These are phyloP conservation scores for Grammomys surdaster DNA, from an alignment of 2,113 vertebrate genomes.

Conservation along the genomic window DNA sequence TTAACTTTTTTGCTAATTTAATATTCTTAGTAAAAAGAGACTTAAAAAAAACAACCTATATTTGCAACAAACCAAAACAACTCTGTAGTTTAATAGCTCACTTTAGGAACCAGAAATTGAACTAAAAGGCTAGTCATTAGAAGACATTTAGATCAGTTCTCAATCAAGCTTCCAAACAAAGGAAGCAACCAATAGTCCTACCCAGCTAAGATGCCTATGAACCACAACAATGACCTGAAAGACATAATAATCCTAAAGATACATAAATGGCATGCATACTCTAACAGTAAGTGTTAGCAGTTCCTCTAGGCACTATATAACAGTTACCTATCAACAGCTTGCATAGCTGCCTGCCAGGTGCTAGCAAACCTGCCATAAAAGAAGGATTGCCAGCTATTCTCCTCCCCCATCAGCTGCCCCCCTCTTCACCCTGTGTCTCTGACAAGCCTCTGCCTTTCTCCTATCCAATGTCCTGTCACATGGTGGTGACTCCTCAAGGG, in stretches of 20 bases:
- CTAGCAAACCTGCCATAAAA: no score
- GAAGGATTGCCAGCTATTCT: no score
- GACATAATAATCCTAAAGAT: neutral
- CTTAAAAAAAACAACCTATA: neutral
- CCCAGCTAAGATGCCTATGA: neutral
- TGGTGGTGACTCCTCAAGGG: no score
- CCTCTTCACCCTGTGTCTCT: no score
- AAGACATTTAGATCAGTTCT: neutral
- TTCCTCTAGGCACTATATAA: no score
- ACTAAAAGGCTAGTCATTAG: neutral
- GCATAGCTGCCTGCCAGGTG: no score
- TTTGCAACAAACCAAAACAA: neutral
- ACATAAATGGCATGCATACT: neutral
- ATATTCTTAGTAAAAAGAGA: slow-evolving; percentile 55
- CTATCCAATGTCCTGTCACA: no score
- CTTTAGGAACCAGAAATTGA: neutral
- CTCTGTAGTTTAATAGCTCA: neutral
- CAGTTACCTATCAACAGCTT: no score
- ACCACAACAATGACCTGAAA: neutral
- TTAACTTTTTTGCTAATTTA: neutral
- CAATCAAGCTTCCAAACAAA: neutral
- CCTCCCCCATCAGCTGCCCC: no score
- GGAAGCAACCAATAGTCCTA: neutral
- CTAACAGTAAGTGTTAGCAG: neutral
- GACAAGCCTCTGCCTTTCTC: no score